Base-by-base conservation (phyloP, 1,140 invertebrate genomes). In the Tetramorium simillimum region DNA sequence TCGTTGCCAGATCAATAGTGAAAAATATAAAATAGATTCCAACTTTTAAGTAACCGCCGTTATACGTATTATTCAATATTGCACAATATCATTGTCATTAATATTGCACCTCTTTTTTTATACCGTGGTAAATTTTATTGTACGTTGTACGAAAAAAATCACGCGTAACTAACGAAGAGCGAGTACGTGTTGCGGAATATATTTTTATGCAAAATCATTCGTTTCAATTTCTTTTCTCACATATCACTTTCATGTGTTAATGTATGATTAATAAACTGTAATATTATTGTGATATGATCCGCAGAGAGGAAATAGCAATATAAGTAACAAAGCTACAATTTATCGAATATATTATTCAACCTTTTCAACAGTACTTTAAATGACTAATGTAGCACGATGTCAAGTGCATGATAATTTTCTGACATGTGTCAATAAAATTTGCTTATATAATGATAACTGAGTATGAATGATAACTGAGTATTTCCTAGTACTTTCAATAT, bases 381-480 rank as follows among this genome's bases (percentile, higher is more conserved):
- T 73, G 78, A 82, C 24, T 82, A 58, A 58, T 5, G 24, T 46
- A 56, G 33, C 21, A 4, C 51, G 12, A 43, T 60, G 51, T 82
- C 78, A 82, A 82, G 40, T 60, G 40, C 24, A 72, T 3, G 78
- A 82, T 73, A 82, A 82, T 72, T 28, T 60, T 33, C 37, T 5
- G 4, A 33, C 21, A 14, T 69, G 28, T 43, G 49, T 24, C 33
- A 70, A 65, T 56, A 72, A 80, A 62, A 49, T 14, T 40, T 72
- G 51, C 53, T 82, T 72, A 53, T 21, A 72, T 7, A 72, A n/a
- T 21, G 78, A 82, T 82, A 82, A 69, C 1, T 10, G 3, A 58
- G 6, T 46, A 46, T 56, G 2, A 72, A n/a, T 21, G 78, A 82
- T 82, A 82, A 69, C 6, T 10, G 3, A 58, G 10, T 14, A 46